Evolutionary conservation across 2,113 vertebrate species (phyloP), one percentile per base, ranked within the genome.

Genomic region (Oceanodroma tethys): DNA sequence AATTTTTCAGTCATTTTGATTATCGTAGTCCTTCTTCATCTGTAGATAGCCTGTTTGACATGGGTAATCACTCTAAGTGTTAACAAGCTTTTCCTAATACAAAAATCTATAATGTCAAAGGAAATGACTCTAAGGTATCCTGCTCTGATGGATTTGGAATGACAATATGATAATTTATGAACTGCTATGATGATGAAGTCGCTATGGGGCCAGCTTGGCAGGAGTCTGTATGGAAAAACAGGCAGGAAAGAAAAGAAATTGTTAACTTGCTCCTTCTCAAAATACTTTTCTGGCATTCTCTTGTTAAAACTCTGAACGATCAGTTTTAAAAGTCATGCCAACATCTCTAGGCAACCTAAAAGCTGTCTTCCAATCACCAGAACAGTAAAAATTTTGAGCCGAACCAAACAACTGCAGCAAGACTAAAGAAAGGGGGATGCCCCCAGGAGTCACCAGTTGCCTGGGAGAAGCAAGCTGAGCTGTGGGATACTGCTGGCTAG

Each of bases 1-100:
- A 29, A 78, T 84, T 95, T 91, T 73, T 48, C 59, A 62, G 3
- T 74, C 17, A 9, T 66, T 95, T 86, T 78, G 6, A 74, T 92
- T 76, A 70, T 20, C 36, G 12, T 34, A 60, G 34, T 82, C 34
- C 42, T 84, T 38, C 38, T 40, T 86, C 5, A 20, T 62, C 38
- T 78, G 59, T 21, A 53, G 34, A 42, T 63, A 91, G 53, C 7
- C 30, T 71, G 50, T 50, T 85, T 76, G 38, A 65, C 48, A 26
- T 26, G 25, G 9, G 4, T 42, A 71, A 87, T 74, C 47, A 65
- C 16, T 88, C 52, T 65, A 36, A 83, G 52, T 22, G 32, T 63
- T 90, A 87, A 66, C 32, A 85, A 93, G 48, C 2, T 92, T 85
- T 82, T 83, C 32, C 36, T 72, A 14, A 56, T 76, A 26, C 13